Evolutionary conservation across 2,888 invertebrate species (phyloP).

Genomic region (Eupsilia transversa): DNA sequence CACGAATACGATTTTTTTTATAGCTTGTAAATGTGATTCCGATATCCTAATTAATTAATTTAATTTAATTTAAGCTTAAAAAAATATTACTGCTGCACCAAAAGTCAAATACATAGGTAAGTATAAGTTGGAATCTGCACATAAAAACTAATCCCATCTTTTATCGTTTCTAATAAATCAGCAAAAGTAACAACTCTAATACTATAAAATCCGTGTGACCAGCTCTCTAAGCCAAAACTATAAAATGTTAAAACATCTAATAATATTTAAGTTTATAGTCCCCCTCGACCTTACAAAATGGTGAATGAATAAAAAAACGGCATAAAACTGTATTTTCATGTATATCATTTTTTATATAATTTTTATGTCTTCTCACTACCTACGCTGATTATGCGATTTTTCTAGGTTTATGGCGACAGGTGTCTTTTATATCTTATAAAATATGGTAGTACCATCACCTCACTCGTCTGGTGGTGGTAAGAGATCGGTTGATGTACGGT

Average conservation of each 20-base stretch:
- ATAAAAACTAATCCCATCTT: slow-evolving; percentile 14
- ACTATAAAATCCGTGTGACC: slow-evolving; percentile 31
- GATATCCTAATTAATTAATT: no score
- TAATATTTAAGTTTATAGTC: slow-evolving; percentile 51
- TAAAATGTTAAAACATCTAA: slow-evolving; percentile 30
- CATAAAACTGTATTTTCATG: slow-evolving; percentile 31
- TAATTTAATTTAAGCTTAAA: neutral
- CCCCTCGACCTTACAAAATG: slow-evolving; percentile 31
- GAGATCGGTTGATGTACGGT: neutral
- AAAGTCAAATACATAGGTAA: no score
- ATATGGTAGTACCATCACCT: neutral
- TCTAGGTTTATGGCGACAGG: slow-evolving; percentile 21
- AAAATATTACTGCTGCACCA: neutral
- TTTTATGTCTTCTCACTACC: slow-evolving; percentile 46
- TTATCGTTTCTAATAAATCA: slow-evolving; percentile 15
- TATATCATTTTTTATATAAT: slow-evolving; percentile 32
- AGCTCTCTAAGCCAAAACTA: slow-evolving; percentile 23
- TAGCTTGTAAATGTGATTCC: no score
- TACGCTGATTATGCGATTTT: slow-evolving; percentile 28
- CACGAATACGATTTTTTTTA: no score
- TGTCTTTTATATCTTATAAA: slow-evolving; percentile 13
- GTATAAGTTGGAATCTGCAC: neutral
- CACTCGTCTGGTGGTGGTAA: neutral
- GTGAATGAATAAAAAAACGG: slow-evolving; percentile 35
- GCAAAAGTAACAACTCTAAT: slow-evolving; percentile 11